Evolutionary conservation across 2,888 invertebrate genomes (phyloP), one percentile per base, ranked within the genome.

Genomic region (Aporophyla nigra): DNA sequence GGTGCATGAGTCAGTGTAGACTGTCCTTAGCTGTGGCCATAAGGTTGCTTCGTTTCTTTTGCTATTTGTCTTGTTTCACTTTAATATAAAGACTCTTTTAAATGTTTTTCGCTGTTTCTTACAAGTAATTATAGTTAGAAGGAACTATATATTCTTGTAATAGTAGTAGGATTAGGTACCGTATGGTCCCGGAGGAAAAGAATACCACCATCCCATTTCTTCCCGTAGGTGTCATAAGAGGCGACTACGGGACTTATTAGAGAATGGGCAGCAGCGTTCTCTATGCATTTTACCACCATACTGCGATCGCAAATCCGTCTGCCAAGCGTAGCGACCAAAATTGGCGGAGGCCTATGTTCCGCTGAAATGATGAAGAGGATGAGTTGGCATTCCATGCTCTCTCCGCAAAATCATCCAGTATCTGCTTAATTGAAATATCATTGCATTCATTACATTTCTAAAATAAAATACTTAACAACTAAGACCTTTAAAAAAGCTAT

Each of bases 1-100:
- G 40, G 21, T 21, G 9, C 19, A 53, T 84, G 84, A 76, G 68
- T 83, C 84, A 83, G 33, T 66, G 56, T 19, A 19, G 16, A 46
- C 24, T 51, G 40, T 27, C 24, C 43, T 78, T 65, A 43, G n/a
- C 21, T 21, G 21, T 58, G 21, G 43, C 53, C 49, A 43, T 65
- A 61, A 46, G 21, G 33, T 59, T 46, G 58, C 33, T 43, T 33
- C 43, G 58, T 40, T 49, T 24, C 24, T 24, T 53, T 14, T 49
- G 14, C 9, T 24, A 33, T 6, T 27, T 21, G 14, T 33, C 16
- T 75, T 67, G 24, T 46, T 56, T 63, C 4, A 62, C 27, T 68
- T 19, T 9, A 68, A 68, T 33, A 56, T 12, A 40, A 6, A 24
- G 2, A 40, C 5, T 51, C 1, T 4, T 19, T 51, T 40, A 0